A percentile compares a stretch with the other conserved stretches of the same genome.
Evolutionary conservation across 2,797 vertebrate species (phyloP).

Genomic region (Paedocypris micromegethes): DNA sequence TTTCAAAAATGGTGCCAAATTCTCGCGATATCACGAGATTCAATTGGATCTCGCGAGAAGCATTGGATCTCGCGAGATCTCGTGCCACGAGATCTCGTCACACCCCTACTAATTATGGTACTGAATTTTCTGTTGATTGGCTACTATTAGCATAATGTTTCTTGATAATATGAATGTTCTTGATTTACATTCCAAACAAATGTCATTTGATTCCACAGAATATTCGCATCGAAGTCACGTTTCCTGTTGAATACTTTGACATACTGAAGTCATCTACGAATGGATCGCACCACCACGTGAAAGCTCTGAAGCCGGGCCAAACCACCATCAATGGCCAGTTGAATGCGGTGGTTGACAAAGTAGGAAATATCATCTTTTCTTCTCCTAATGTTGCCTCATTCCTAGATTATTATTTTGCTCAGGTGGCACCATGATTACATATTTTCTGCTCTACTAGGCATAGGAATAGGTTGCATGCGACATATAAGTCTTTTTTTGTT

Average conservation of each 20-base stretch:
- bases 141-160: not conserved
- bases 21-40: too few species aligned
- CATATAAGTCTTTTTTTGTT: too few species aligned
- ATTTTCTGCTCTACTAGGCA: too few species aligned
- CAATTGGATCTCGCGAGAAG: too few species aligned
- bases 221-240: constrained; percentile 72
- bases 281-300: constrained; percentile 82
- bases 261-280: constrained; percentile 82
- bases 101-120: too few species aligned
- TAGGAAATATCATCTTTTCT: constrained; percentile 47
- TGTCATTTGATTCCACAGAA: constrained; percentile 65
- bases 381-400: not conserved
- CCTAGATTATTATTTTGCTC: too few species aligned
- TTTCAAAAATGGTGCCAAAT: too few species aligned
- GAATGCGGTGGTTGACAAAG: constrained; percentile 81
- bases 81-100: too few species aligned
- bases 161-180: not conserved
- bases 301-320: constrained; percentile 74
- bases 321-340: constrained; percentile 76
- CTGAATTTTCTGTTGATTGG: too few species aligned
- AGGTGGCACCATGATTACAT: too few species aligned
- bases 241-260: constrained; percentile 79
- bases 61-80: too few species aligned
- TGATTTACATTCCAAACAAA: not conserved
- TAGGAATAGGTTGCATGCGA: too few species aligned